These are phyloP conservation scores for Cephus spinipes DNA, from an alignment of 2,888 invertebrate species.

Conservation along the genomic window DNA sequence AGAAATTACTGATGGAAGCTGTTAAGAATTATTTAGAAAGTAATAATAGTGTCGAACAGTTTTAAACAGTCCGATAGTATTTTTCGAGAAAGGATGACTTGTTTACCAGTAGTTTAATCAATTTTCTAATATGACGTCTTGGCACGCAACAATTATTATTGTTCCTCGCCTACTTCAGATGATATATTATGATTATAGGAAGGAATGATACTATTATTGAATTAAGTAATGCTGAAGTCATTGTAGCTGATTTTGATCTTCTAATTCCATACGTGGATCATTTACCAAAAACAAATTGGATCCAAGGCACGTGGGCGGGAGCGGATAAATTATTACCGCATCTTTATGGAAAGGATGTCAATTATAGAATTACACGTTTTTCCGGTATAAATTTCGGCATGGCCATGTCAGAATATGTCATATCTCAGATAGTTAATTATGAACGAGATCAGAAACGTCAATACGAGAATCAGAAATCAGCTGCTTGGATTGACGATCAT, in stretches of 20 bases:
- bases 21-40: not conserved
- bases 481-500: slow-evolving; percentile 57
- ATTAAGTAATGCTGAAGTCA: slow-evolving; percentile 59
- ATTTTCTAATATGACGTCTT: too few species aligned
- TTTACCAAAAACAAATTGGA: slow-evolving; percentile 64
- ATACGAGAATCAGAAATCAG: slow-evolving; percentile 58
- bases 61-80: not conserved
- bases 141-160: not conserved
- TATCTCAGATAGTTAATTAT: slow-evolving; percentile 67
- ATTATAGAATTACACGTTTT: slow-evolving; percentile 63
- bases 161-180: not conserved
- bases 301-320: slow-evolving; percentile 69
- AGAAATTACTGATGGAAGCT: not conserved
- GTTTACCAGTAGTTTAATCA: not conserved
- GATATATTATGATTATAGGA: not conserved
- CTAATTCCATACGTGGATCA: slow-evolving; percentile 60
- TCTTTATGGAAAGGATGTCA: slow-evolving; percentile 43
- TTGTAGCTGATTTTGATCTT: slow-evolving; percentile 65
- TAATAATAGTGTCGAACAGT: not conserved
- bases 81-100: not conserved
- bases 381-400: slow-evolving; percentile 66
- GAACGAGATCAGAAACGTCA: slow-evolving; percentile 65
- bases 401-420: slow-evolving; percentile 69
- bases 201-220: not conserved
- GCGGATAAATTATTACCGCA: slow-evolving; percentile 56